Percentiles rank a stretch among this genome's conserved stretches.
Evolutionary conservation across 2,797 vertebrate genomes (phyloP).

Genomic region (Nyctibius grandis): DNA sequence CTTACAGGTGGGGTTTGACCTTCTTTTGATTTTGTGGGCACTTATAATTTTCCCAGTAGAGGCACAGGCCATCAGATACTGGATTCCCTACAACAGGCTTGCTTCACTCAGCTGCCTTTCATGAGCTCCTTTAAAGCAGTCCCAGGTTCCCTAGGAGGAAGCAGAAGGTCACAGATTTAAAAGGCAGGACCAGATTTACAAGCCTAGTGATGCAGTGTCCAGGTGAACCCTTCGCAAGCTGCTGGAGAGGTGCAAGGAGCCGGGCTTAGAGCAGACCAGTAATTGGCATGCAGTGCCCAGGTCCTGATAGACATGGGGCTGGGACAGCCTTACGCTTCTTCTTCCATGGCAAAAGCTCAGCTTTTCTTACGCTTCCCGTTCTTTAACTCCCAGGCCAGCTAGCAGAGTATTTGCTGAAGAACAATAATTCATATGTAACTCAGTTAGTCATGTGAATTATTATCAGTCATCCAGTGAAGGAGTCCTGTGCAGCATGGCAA

Average conservation of each 20-base stretch:
- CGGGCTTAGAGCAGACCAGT: neutral
- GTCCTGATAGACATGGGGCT: neutral
- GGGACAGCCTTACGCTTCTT: neutral
- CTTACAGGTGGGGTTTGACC: neutral
- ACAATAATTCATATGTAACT: too few species aligned
- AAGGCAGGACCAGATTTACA: neutral
- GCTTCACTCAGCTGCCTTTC: neutral
- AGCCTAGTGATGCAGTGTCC: neutral
- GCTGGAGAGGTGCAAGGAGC: neutral
- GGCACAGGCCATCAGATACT: rapidly evolving
- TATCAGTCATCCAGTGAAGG: too few species aligned
- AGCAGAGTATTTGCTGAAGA: neutral
- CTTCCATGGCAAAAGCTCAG: neutral
- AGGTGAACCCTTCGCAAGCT: neutral
- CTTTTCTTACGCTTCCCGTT: neutral
- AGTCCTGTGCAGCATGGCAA: too few species aligned
- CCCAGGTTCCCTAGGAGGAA: neutral
- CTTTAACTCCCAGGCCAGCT: neutral
- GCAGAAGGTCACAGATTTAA: neutral
- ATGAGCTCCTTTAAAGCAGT: neutral
- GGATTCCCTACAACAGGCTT: neutral
- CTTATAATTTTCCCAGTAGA: neutral
- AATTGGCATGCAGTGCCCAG: neutral
- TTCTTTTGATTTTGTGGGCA: neutral
- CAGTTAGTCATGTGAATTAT: too few species aligned